Base-by-base conservation (phyloP, 92 coral and sea anemone species). In the Epizoanthus rinbou region DNA sequence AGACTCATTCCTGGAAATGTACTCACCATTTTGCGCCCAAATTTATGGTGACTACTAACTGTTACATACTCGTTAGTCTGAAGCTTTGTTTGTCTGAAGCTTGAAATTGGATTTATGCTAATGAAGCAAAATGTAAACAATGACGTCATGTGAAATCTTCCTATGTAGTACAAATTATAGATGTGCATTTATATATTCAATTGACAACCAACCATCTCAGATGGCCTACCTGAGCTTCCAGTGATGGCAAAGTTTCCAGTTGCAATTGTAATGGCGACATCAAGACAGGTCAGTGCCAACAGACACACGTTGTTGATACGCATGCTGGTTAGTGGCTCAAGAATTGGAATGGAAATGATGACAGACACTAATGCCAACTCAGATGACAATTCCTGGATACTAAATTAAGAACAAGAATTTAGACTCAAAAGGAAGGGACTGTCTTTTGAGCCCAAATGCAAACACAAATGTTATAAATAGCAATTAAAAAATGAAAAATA, bases 231-330 rank as follows among this genome's bases (percentile, higher is more conserved):
- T 21, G 91, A 79, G 78, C 82, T 82, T 43, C 91, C 91, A 76
- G 76, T 85, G 2, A 85, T 23, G 9, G 66, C 79, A 68, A 97
- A 90, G 70, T 85, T 87, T 24, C 99, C 99, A 17, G 98, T 88
- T 19, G 98, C 99, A 75, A 94, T 82, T 59, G 90, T 90, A 80
- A 97, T 85, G 15, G 97, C 99, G 17, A 95, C 87, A 62, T 97
- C 92, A 54, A 97, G 82, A 53, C 97, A 91, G 33, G 89, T 85
- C 80, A 97, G 82, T 37, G 97, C 98, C 87, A 97, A 79, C 64
- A 94, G 74, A 69, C 91, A 86, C 67, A 97, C 86, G 75, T 97
- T 90, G 84, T 97, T 87, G 54, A 97, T 76, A 37, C 99, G 95
- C 57, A 76, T 85, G 73, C 88, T 86, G 14, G 94, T 83, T 37